These are phyloP conservation scores for Euglossa dilemma DNA, from an alignment of 1,140 invertebrate species.

Conservation along the genomic window DNA sequence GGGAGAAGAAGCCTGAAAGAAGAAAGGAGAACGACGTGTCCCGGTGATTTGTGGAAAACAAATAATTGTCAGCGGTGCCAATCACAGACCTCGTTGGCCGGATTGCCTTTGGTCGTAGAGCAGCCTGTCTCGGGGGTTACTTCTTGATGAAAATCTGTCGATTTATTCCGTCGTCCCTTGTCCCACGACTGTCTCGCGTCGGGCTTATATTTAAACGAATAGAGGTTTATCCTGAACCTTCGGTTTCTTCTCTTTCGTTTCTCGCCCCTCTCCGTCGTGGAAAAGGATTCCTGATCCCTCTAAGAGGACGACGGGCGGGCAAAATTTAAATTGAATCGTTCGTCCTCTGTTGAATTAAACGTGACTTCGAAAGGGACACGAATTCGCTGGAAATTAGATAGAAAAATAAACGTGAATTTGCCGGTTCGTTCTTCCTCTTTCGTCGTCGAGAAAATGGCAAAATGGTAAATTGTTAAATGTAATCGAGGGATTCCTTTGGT, in stretches of 20 bases:
- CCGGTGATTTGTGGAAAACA: constrained; percentile 70
- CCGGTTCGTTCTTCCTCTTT: not conserved
- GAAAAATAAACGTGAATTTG: not conserved
- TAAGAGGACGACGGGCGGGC: not conserved
- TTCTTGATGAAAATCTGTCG: constrained; percentile 67
- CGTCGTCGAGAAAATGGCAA: no score
- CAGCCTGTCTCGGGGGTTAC: constrained; percentile 23
- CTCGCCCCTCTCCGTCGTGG: not conserved
- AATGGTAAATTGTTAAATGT: not conserved
- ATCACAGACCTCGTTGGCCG: constrained; percentile 65
- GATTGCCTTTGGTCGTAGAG: not conserved
- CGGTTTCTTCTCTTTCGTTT: not conserved
- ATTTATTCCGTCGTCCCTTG: constrained; percentile 61
- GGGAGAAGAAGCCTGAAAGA: not conserved
- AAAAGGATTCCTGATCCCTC: constrained; percentile 11
- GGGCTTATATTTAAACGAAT: constrained; percentile 52
- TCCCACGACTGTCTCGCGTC: constrained; percentile 22
- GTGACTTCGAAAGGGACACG: not conserved
- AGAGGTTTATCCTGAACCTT: constrained; percentile 29
- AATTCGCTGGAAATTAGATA: not conserved
- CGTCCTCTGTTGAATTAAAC: constrained; percentile 4
- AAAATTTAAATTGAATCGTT: constrained; percentile 44
- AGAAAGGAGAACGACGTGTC: constrained; percentile 30
- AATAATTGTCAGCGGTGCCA: constrained; percentile 71
- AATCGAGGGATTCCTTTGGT: not conserved